Base-by-base conservation (phyloP, 2,113 vertebrate genomes). In the Pleuronectes platessa region DNA sequence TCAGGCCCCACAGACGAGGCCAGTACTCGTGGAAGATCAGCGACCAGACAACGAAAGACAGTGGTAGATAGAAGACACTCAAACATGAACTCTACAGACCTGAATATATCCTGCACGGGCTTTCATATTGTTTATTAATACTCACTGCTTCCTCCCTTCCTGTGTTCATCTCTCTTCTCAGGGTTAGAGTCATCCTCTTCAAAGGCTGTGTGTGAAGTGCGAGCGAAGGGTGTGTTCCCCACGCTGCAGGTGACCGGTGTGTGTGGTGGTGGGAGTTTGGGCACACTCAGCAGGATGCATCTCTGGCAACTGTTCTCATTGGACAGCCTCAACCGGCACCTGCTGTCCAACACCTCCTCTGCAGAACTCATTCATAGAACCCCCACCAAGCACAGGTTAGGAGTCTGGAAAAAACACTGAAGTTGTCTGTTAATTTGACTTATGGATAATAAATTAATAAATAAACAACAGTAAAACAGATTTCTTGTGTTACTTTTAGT, bases 251-350 rank as follows among this genome's bases (percentile, higher is more conserved):
- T 97, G 79, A 60, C 88, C 7, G 96, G 96, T 15, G 92, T 82
- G 12, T 93, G 89, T 17, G 75, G 94, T 23, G 69, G 86, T 31
- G 96, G 96, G 59, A 93, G 94, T 0, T 79, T 93, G 0, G 67
- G 83, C 0, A 84, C 91, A 17, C 92, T 97, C 85, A 94, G 92
- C 88, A 97, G 94, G 66, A 40, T 82, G 27, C 93, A 94, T 20
- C 92, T 98, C 9, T 97, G 97, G 97, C 82, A 56, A 10, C 96
- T 98, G 62, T 95, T 99, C 64, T 96, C 96, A 69, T 84, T 99
- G 86, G 93, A 96, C n/a, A 80, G 18, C 4, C 82, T 99, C 76
- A 99, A 99, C 62, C 68, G 91, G 42, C 94, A 93, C 82, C 87
- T 99, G 86, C 69, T 92, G 6, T 90, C 40, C 9, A 94, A 93